Conservation (phyloP, 1,140 invertebrate genomes). For the Lepidurus packardi region DNA sequence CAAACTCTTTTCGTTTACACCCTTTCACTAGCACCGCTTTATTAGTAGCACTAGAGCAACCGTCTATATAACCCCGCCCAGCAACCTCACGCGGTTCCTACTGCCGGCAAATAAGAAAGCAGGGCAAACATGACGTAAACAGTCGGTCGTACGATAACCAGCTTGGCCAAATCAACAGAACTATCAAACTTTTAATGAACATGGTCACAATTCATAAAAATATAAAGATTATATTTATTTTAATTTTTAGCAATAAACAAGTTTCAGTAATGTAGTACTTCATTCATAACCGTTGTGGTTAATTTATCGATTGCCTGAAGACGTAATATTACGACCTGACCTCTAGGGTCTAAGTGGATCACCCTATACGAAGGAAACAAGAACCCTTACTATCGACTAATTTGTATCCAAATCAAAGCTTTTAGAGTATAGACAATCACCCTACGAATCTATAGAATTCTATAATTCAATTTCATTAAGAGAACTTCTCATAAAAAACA, state of each 20-base stretch:
- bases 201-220: not conserved
- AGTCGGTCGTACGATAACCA: not conserved
- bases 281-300: conserved; percentile 14
- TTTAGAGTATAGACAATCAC: no score
- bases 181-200: not conserved
- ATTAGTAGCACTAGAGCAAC: not conserved
- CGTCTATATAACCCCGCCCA: not conserved
- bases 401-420: not conserved
- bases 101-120: conserved; percentile 17
- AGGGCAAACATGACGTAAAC: not conserved
- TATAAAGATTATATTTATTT: not conserved
- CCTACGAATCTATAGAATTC: no score
- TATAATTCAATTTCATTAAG: no score
- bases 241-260: not conserved
- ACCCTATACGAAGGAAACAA: not conserved
- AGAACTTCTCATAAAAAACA: no score
- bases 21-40: not conserved
- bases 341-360: not conserved
- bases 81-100: not conserved
- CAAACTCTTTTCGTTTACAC: not conserved
- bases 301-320: conserved; percentile 8
- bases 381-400: not conserved
- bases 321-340: not conserved
- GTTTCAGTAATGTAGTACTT: not conserved
- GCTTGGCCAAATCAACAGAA: not conserved